Evolutionary conservation across 2,113 vertebrate genomes (phyloP), one percentile per base, ranked within the genome.

Genomic region (Oncorhynchus tshawytscha): DNA sequence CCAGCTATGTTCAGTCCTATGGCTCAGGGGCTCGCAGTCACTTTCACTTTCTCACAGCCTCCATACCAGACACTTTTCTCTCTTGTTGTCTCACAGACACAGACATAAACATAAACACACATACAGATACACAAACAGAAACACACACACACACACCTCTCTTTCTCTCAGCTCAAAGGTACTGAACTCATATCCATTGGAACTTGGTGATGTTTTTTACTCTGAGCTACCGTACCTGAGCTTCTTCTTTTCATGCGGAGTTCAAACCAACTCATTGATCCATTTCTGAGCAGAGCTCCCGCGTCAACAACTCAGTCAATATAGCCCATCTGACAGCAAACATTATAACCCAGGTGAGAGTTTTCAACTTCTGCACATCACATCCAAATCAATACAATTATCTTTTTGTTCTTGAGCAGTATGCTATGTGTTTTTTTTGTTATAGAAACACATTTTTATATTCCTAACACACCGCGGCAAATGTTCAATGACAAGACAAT

Each of bases 341-440:
- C 75, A 87, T 83, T 85, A 82, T 73, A 74, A 22, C n/a, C 18
- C 18, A 82, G 70, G 78, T 84, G 72, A 79, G 54, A 65, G 73
- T 74, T 78, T 80, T 82, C 34, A 85, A 82, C 82, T 27, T 69
- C 54, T 83, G 72, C 78, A 78, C 80, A 78, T 77, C 76, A 82
- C 86, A 75, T 67, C 64, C 18, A 81, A 90, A 89, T 90, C 91
- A 89, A 90, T 88, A 90, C 86, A 91, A 91, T 92, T 90, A 91
- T 85, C 15, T 86, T 88, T 90, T 89, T 90, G 82, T 90, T 88
- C 83, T 80, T 73, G 62, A 25, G 73, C 81, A n/a, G 65, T 84
- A 70, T 87, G 59, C 86, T 83, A 25, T 71, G 24, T 75, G n/a
- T 74, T 54, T 71, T 66, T 49, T 86, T 71, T 78, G 75, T 81